Evolutionary conservation across 2,888 invertebrate genomes (phyloP).

Genomic region (Tinea semifulvella): DNA sequence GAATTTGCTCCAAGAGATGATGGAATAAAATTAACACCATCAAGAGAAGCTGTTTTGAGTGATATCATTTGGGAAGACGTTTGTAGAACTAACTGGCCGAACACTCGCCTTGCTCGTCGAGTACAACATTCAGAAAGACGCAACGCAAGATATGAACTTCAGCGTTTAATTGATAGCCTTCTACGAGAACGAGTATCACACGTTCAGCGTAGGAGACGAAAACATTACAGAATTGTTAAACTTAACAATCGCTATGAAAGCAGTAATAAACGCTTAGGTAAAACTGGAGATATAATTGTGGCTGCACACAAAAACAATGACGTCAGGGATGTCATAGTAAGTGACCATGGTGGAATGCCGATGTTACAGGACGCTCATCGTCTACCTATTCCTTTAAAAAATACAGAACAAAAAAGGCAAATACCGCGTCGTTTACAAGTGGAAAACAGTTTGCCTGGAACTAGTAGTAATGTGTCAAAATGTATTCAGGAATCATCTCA

Average conservation of each 20-base stretch:
- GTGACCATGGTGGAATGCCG: conserved; percentile 22
- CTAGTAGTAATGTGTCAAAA: background rate
- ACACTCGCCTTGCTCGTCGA: conserved; percentile 39
- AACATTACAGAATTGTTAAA: conserved; percentile 58
- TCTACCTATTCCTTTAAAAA: conserved; percentile 19
- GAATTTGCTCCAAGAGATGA: conserved; percentile 60
- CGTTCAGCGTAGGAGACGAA: conserved; percentile 48
- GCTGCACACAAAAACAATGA: conserved; percentile 52
- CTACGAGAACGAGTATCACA: conserved; percentile 53
- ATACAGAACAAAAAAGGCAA: conserved; percentile 22
- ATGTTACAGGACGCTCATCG: background rate
- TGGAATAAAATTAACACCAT: conserved; percentile 55
- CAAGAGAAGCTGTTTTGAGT: conserved; percentile 56
- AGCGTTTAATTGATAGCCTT: conserved; percentile 50
- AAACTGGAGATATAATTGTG: conserved; percentile 58
- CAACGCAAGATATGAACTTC: conserved; percentile 44
- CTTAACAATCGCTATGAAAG: conserved; percentile 42
- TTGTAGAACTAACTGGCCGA: conserved; percentile 59
- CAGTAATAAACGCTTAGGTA: conserved; percentile 41
- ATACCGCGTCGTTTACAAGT: conserved; percentile 17
- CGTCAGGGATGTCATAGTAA: conserved; percentile 29
- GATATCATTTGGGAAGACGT: conserved; percentile 62
- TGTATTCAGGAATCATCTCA: too few species aligned
- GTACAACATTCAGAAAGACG: conserved; percentile 38
- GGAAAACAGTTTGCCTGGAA: background rate